Evolutionary conservation across 2,113 vertebrate genomes (phyloP), one percentile per base, ranked within the genome.

Genomic region (Opisthocomus hoazin): DNA sequence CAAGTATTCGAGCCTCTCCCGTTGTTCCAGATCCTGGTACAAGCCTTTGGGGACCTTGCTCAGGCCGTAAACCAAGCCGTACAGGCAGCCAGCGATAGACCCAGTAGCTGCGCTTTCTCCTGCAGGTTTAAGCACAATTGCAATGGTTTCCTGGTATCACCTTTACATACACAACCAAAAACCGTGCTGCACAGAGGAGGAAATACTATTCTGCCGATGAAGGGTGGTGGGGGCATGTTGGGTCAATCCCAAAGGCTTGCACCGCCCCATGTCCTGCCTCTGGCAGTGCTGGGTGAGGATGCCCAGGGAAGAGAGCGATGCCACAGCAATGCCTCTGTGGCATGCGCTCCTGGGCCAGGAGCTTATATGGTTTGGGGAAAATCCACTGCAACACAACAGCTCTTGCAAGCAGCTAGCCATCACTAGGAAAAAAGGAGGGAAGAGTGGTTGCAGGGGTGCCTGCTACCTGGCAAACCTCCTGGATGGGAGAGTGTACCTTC

Each of bases 61-160:
- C 87, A 99, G 90, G 74, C 99, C 99, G 0, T 99, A 97, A 30
- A 99, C 97, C 91, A 99, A 97, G 37, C 99, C 99, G 2, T 98
- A 99, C 36, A 99, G 98, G 94, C 98, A 99, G 56, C 98, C 99
- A 0, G 99, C 99, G 7, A 99, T 99, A 16, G 98, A 97, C 19
- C 99, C 99, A 0, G 99, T 99, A 37, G 99, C 99, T 4, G 98
- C 98, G 3, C 99, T 98, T 90, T 99, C 99, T 74, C 99, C 99
- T 99, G 97, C 20, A 63, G 94, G 6, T 91, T 64, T 45, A 97
- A 96, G 85, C 84, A 88, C 57, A 91, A 30, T 78, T n/a, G 43
- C 70, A 83, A 34, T 3, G 26, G 41, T 71, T 22, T 76, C 39
- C 95, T 43, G 88, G 45, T 8, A 58, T 34, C 45, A 22, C 70